Conservation (phyloP, 2,888 invertebrate species). For the Rambutsinella grinnellia region DNA sequence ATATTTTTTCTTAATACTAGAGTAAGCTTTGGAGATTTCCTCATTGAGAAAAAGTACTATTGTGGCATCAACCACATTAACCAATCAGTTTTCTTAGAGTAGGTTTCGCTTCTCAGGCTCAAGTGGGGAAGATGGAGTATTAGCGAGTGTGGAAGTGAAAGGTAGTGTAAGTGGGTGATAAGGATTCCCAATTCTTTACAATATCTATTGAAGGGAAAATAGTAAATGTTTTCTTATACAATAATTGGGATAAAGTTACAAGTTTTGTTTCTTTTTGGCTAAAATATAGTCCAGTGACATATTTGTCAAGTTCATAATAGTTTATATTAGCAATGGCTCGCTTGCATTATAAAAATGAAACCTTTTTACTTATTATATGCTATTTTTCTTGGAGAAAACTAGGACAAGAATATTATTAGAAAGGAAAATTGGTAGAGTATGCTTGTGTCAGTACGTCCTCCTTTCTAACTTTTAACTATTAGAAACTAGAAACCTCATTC, state of each 20-base stretch:
- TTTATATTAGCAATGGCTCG: constrained; percentile 19
- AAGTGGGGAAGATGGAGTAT: neutral
- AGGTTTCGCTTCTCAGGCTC: neutral
- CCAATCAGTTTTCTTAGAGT: neutral
- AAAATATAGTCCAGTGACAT: constrained; percentile 22
- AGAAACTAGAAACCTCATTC: neutral
- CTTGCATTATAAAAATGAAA: too few species aligned
- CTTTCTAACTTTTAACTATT: neutral
- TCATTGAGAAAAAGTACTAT: too few species aligned
- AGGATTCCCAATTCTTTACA: constrained; percentile 12
- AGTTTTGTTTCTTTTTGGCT: neutral
- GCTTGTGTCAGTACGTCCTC: neutral
- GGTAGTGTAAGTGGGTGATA: constrained; percentile 28
- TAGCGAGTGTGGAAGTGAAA: constrained; percentile 16
- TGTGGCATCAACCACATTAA: neutral
- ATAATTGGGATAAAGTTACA: too few species aligned
- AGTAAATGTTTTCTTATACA: too few species aligned
- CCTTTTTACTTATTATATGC: too few species aligned
- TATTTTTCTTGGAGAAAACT: neutral
- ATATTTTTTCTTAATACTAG: neutral
- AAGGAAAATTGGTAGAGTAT: neutral
- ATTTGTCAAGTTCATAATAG: constrained; percentile 40
- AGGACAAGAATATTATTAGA: neutral
- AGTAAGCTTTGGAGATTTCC: neutral
- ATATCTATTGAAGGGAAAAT: neutral